Conservation (phyloP, 2,797 vertebrate genomes). For the Benthosema pterotum region DNA sequence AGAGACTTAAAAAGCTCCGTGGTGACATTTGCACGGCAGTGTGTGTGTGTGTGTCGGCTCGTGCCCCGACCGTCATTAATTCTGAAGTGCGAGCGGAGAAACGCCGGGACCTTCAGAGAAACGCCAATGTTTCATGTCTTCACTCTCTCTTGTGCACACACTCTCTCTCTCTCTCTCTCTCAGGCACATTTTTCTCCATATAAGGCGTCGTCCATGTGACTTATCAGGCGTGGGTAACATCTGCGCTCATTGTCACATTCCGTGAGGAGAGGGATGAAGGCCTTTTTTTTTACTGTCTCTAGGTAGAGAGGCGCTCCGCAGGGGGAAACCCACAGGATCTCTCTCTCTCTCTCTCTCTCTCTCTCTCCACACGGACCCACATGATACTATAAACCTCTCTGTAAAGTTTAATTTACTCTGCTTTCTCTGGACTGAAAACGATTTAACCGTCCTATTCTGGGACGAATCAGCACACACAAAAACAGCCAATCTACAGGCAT, state of each 20-base stretch:
- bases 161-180: not conserved
- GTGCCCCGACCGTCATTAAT: slow-evolving; percentile 53
- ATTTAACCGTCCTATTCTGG: too few species aligned
- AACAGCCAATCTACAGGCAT: too few species aligned
- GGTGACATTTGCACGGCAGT: slow-evolving; percentile 21
- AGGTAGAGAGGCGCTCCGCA: slow-evolving; percentile 57
- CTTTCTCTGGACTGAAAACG: too few species aligned
- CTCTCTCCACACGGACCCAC: too few species aligned
- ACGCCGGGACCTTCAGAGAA: slow-evolving; percentile 59
- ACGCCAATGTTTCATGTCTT: slow-evolving; percentile 74
- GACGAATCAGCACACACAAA: too few species aligned
- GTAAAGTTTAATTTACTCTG: too few species aligned
- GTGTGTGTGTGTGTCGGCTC: slow-evolving; percentile 1
- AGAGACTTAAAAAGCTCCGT: slow-evolving; percentile 16
- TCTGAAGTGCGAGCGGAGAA: slow-evolving; percentile 61
- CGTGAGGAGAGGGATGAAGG: slow-evolving; percentile 71
- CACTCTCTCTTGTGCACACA: not conserved
- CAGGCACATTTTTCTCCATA: slow-evolving; percentile 82
- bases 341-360: too few species aligned
- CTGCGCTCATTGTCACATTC: slow-evolving; percentile 82
- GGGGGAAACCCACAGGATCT: slow-evolving; percentile 32
- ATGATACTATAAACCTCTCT: too few species aligned
- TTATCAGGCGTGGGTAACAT: slow-evolving; percentile 75
- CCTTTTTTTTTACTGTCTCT: slow-evolving; percentile 42
- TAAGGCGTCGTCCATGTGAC: slow-evolving; percentile 80